phyloP scores from a whole-genome alignment of 1,140 invertebrate species.

The Drosophila gunungcola region DNA sequence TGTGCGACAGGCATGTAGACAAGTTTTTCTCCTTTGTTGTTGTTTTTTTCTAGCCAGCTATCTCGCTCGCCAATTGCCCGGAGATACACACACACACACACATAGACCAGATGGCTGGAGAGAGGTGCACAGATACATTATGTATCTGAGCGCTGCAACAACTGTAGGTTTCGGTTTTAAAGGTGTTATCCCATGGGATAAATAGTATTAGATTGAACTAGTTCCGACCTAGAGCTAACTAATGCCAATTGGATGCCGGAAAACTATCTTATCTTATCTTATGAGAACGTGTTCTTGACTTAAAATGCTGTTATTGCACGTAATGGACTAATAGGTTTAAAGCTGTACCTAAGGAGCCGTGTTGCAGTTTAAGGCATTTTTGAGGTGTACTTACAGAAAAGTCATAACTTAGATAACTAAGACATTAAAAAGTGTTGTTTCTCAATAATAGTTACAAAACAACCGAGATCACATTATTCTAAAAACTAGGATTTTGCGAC shows the following conservation, averaged over 20 bases:
- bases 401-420: background rate
- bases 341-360: too few species aligned
- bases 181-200: constrained; percentile 20
- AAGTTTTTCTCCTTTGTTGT: constrained; percentile 63
- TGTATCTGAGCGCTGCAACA: constrained; percentile 45
- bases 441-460: too few species aligned
- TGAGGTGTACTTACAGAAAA: too few species aligned
- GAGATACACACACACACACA: constrained; percentile 8
- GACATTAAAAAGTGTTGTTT: too few species aligned
- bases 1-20: constrained; percentile 77
- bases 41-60: constrained; percentile 45
- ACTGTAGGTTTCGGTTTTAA: constrained; percentile 12
- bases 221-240: constrained; percentile 9
- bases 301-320: background rate
- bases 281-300: background rate
- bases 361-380: too few species aligned
- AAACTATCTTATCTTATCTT: constrained; percentile 4
- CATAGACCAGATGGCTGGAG: constrained; percentile 21
- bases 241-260: constrained; percentile 2
- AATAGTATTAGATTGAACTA: constrained; percentile 19
- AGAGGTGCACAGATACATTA: constrained; percentile 23
- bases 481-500: too few species aligned
- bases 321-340: background rate
- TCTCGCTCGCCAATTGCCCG: constrained; percentile 31
- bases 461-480: too few species aligned